Percentiles rank a stretch among this genome's conserved stretches.
These are phyloP conservation scores for Caenorhabditis latens DNA, from an alignment of 1,140 invertebrate genomes.

Conservation along the genomic window DNA sequence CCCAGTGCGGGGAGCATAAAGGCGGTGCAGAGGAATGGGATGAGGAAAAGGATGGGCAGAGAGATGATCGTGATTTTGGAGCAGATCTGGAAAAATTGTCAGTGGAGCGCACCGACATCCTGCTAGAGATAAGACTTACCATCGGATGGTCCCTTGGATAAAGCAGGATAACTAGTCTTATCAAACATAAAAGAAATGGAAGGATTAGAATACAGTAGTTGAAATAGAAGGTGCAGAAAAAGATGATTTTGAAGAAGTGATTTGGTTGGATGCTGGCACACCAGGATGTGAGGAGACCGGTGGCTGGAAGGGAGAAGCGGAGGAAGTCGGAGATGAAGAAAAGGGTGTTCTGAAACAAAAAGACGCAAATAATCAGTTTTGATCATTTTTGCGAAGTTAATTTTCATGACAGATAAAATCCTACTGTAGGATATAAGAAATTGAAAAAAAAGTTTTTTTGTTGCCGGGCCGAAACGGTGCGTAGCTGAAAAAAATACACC, in stretches of 20 bases:
- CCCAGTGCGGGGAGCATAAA: conserved; percentile 1
- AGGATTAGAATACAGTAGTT: conserved; percentile 21
- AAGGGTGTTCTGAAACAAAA: neutral
- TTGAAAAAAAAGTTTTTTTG: too few relatives aligned
- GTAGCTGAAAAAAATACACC: too few relatives aligned
- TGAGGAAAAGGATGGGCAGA: neutral
- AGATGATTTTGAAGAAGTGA: conserved; percentile 1
- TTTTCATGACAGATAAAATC: too few relatives aligned
- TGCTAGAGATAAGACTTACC: neutral
- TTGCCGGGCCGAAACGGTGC: too few relatives aligned
- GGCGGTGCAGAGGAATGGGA: neutral
- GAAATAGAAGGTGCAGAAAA: conserved; percentile 3
- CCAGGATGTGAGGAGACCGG: neutral
- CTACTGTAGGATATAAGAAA: too few relatives aligned
- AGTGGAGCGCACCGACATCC: neutral
- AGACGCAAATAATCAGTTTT: neutral
- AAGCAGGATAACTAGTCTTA: neutral
- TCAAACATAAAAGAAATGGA: neutral
- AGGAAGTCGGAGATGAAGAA: neutral
- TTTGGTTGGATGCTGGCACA: neutral
- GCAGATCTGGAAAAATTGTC: conserved; percentile 1
- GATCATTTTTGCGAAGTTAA: too few relatives aligned
- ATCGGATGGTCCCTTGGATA: neutral
- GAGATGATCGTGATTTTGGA: neutral
- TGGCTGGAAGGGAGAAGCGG: neutral